Base-by-base conservation (phyloP, 2,888 invertebrate species). In the Mechanitis messenoides region DNA sequence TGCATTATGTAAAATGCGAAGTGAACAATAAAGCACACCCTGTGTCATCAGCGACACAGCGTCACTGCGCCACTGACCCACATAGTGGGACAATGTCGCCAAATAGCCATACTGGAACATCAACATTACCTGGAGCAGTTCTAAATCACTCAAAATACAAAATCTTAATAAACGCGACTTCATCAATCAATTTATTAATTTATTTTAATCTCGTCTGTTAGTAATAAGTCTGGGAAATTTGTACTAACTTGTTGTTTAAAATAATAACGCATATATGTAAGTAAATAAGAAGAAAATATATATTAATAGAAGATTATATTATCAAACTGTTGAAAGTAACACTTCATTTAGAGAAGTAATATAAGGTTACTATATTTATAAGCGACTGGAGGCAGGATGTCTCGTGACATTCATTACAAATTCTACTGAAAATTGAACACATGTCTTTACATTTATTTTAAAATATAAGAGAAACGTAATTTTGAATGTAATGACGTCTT, bases 31-130 rank as follows among this genome's bases (percentile, higher is more conserved):
- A 81, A 77, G 77, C 74, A 71, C 74, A 75, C 74, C 75, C 76
- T 74, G 74, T 80, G 74, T 76, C 83, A 80, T 80, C 80, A 79
- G 70, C 73, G 68, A 69, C 74, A 74, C 79, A 80, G 85, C 79
- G 80, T 70, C 74, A 74, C 79, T 80, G 85, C 79, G 80, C 84
- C 78, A 80, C 79, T 88, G 87, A 87, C 87, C 87, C 75, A 85
- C 81, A 87, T 88, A 83, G 78, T 75, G 75, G 72, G 71, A 80
- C 80, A 79, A 75, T 77, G 81, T 80, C 77, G 77, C 81, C 70
- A 83, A 85, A 86, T 83, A 81, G 80, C 80, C 80, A 79, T 72
- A 76, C 70, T 72, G 62, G 20, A 64, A 58, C 63, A 65, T 67
- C 67, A 67, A 67, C 58, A 61, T 61, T 66, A 66, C 61, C 59